Evolutionary conservation across 2,113 vertebrate genomes (phyloP).

Genomic region (Rhinichthys klamathensis): DNA sequence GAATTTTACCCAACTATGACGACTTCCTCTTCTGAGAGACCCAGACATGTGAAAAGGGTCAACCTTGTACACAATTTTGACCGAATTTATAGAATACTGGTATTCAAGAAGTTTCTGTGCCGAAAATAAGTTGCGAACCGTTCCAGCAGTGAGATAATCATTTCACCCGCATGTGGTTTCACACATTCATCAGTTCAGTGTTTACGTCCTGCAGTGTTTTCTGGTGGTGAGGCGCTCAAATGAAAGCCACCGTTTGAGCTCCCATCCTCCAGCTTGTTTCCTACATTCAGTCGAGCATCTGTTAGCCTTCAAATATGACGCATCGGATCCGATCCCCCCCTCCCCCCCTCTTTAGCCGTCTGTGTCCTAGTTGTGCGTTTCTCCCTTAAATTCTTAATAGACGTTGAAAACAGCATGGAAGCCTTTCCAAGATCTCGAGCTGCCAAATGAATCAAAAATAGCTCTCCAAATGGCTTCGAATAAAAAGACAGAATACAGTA

Average conservation of each 20-base stretch:
- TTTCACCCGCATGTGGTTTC: constrained; percentile 12
- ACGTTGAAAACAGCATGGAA: constrained; percentile 68
- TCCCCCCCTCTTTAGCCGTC: constrained; percentile 53
- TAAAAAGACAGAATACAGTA: constrained; percentile 38
- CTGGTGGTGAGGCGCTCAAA: constrained; percentile 3
- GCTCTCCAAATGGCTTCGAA: constrained; percentile 55
- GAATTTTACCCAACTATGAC: too few species aligned
- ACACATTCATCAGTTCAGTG: constrained; percentile 31
- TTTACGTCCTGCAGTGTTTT: constrained; percentile 36
- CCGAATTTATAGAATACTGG: too few species aligned
- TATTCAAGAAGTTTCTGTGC: background rate
- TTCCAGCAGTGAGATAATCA: constrained; percentile 17
- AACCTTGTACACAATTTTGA: too few species aligned
- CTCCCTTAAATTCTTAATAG: constrained; percentile 78
- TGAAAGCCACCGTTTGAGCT: constrained; percentile 13
- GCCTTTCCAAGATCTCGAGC: constrained; percentile 65
- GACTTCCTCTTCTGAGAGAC: too few species aligned
- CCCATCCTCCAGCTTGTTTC: constrained; percentile 31
- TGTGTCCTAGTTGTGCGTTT: constrained; percentile 72
- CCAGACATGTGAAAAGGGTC: too few species aligned
- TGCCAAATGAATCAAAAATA: constrained; percentile 70
- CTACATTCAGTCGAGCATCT: constrained; percentile 50
- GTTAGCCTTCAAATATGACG: constrained; percentile 44
- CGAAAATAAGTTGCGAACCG: background rate
- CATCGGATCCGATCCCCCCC: constrained; percentile 9